phyloP scores from a whole-genome alignment of 2,113 vertebrate genomes.

The Leucopsar rothschildi region DNA sequence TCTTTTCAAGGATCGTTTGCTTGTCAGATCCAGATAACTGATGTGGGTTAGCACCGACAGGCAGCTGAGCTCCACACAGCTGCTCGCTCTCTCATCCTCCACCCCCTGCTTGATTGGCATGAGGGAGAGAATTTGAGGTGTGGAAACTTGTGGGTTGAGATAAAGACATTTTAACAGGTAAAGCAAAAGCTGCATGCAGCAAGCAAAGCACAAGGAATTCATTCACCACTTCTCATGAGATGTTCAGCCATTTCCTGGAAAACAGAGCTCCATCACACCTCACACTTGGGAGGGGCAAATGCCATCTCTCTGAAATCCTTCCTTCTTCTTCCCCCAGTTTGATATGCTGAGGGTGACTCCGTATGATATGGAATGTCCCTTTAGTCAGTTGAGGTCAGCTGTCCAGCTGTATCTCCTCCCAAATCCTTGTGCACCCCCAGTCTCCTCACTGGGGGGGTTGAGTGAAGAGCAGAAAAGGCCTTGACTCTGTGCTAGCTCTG shows the following conservation, averaged over 20 bases:
- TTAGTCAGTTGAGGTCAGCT: not conserved
- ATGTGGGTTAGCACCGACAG: not conserved
- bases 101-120: not conserved
- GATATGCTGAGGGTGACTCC: fast-evolving
- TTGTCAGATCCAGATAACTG: not conserved
- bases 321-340: not conserved
- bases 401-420: not conserved
- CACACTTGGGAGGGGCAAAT: not conserved
- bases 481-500: not conserved
- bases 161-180: not conserved
- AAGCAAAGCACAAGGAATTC: not conserved
- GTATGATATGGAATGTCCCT: fast-evolving
- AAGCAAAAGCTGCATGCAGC: fast-evolving
- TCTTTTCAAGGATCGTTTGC: not conserved
- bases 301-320: not conserved
- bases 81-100: fast-evolving
- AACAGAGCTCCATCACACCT: fast-evolving
- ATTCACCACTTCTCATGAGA: not conserved
- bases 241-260: not conserved
- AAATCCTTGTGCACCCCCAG: not conserved
- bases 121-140: not conserved
- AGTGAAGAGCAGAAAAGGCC: not conserved
- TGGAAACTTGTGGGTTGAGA: not conserved
- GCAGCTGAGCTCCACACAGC: not conserved
- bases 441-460: fast-evolving